These are phyloP conservation scores for Tympanoctomys barrerae DNA, from an alignment of 2,797 vertebrate genomes.

Conservation along the genomic window DNA sequence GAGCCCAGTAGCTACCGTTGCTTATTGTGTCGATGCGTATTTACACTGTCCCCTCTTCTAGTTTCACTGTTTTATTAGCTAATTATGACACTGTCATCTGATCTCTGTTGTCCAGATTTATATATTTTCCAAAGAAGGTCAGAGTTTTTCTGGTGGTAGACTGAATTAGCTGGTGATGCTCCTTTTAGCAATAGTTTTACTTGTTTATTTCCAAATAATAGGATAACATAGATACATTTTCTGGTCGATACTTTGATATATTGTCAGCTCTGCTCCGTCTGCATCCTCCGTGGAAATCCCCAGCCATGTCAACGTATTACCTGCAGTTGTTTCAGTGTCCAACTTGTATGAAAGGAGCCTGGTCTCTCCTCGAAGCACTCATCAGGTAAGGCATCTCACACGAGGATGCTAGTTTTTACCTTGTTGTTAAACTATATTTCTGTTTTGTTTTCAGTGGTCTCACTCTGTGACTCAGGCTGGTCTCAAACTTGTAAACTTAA, in stretches of 20 bases:
- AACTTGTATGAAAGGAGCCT: constrained; percentile 88
- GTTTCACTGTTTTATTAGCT: constrained; percentile 39
- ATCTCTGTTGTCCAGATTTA: constrained; percentile 9
- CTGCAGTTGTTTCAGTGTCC: constrained; percentile 91
- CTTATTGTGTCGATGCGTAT: background rate
- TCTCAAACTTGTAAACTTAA: background rate
- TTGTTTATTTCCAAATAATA: constrained; percentile 84
- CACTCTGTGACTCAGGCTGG: background rate
- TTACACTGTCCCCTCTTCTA: background rate
- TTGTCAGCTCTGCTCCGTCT: constrained; percentile 89
- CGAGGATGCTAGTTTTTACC: background rate
- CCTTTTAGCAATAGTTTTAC: constrained; percentile 66
- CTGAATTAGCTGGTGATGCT: constrained; percentile 85
- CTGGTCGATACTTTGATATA: constrained; percentile 87
- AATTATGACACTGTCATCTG: background rate
- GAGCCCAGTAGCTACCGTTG: background rate
- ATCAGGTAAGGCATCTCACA: constrained; percentile 85
- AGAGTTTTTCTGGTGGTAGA: constrained; percentile 35
- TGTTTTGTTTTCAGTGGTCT: background rate
- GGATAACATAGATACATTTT: constrained; percentile 89
- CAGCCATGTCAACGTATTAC: constrained; percentile 90
- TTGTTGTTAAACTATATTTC: background rate
- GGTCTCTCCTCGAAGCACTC: constrained; percentile 88
- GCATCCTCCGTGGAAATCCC: constrained; percentile 93
- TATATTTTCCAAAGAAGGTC: constrained; percentile 25